Base-by-base conservation (phyloP, 2,113 vertebrate species). In the Lampris megalopsis region DNA sequence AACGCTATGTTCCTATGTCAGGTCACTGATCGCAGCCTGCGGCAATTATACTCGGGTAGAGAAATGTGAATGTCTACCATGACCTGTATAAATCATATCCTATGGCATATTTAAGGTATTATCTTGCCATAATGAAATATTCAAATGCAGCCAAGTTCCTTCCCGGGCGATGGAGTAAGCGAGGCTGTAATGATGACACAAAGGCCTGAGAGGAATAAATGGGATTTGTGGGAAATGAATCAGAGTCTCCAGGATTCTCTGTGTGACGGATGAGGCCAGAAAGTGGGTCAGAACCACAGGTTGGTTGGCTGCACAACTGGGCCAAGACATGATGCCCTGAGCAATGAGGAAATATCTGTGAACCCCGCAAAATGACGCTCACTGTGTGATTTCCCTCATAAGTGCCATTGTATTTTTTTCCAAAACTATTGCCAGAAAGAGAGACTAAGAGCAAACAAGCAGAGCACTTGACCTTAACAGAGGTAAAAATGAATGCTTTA, bases 271-370 rank as follows among this genome's bases (percentile, higher is more conserved):
- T 89, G 84, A 85, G 83, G 76, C 74, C 78, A 53, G 72, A 79
- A 93, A 89, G 89, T 93, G 87, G 90, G 89, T 88, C 88, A 92
- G 74, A 87, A 88, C 85, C 84, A 73, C 88, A 74, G 88, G 86
- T 85, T 78, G 87, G 83, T 86, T 54, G 78, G 86, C 74, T 90
- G 89, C 86, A 79, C 83, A 89, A 83, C 73, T 89, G 83, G 86
- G 88, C 79, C 54, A 69, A 80, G 64, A 74, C 79, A 56, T 64
- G 9, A 45, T 11, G 60, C 80, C 68, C 70, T 4, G 79, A 81
- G 84, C 79, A 66, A 92, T 81, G 60, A 79, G 62, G 70, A 63
- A 75, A 71, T 41, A 61, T 49, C 53, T 68, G 62, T 35, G 56
- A 57, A 24, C 78, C 49, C 48, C 24, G 47, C 7, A 57, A 63